Percentiles rank a stretch among this genome's conserved stretches.
phyloP scores from a whole-genome alignment of 2,113 vertebrate species.

The Campylomormyrus numenius region DNA sequence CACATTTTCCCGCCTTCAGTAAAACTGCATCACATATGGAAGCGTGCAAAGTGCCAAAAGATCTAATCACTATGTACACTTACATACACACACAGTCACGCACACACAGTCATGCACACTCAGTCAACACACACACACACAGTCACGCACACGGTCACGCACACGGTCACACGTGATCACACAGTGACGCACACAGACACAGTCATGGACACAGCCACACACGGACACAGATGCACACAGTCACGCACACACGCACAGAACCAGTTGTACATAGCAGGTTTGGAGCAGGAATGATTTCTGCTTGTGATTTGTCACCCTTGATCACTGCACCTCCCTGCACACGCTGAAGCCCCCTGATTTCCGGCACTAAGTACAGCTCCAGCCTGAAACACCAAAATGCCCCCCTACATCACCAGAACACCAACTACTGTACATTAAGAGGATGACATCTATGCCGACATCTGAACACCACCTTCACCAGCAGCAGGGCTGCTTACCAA shows the following conservation, averaged over 20 bases:
- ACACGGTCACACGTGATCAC: no score
- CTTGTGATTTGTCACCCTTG: slow-evolving; percentile 9
- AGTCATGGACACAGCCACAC: not conserved
- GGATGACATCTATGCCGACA: not conserved
- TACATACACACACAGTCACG: not conserved
- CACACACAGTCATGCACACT: not conserved
- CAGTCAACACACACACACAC: not conserved
- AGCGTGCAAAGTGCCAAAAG: not conserved
- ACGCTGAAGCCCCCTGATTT: slow-evolving; percentile 16
- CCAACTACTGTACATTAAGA: not conserved
- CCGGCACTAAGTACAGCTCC: not conserved
- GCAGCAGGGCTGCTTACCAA: not conserved
- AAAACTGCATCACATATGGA: not conserved
- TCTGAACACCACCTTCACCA: not conserved
- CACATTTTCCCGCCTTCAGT: not conserved
- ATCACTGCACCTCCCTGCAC: slow-evolving; percentile 30
- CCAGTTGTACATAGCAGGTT: not conserved
- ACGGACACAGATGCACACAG: no score
- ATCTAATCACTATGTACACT: not conserved
- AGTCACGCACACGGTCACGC: not conserved
- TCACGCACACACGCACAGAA: not conserved
- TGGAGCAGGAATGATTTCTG: not conserved
- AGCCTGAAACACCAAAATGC: not conserved
- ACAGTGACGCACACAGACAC: no score
- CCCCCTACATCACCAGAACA: not conserved